Evolutionary conservation across 2,113 vertebrate species (phyloP), one percentile per base, ranked within the genome.

Genomic region (Alectura lathami): DNA sequence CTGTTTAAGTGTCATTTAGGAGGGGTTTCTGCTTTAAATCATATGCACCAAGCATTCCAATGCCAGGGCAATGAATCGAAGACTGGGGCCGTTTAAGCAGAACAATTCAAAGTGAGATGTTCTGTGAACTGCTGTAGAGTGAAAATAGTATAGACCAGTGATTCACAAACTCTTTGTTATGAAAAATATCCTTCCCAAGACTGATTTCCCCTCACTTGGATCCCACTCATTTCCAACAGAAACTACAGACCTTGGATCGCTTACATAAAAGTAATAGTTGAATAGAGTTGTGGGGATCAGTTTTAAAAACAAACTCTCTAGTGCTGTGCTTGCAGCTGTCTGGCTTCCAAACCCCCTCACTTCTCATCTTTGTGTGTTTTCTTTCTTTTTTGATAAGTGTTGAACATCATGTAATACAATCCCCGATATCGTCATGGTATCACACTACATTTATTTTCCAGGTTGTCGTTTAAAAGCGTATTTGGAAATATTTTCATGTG

Each of bases 1-100:
- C 87, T 91, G 72, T 96, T 93, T 90, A 95, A 86, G 43, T 94
- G 82, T 88, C 76, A 60, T 88, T 96, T 95, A 82, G 57, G 51
- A 95, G 92, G 27, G 78, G 67, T 88, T 96, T 95, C 94, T 96
- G 92, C 51, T 96, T 95, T 96, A 64, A 79, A n/a, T 90, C 81
- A 51, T 74, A 32, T 11, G 42, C 38, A 66, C 63, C 64, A 38
- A 62, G 32, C 38, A 34, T 74, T 89, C 3, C 27, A 93, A 87
- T 88, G 86, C 89, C 83, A 94, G 91, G 78, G 84, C 53, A 95
- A 74, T 93, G 92, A 91, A 75, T 73, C 36, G 40, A 95, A 78
- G 68, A 69, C 91, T 91, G 72, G 13, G 60, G 69, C 77, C 51
- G 36, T 88, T 90, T 62, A 62, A 95, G 60, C 16, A 2, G 85